Percentiles rank a stretch among this genome's conserved stretches.
Conservation (phyloP, 2,888 invertebrate species). For the Sclerodermus sp. region DNA sequence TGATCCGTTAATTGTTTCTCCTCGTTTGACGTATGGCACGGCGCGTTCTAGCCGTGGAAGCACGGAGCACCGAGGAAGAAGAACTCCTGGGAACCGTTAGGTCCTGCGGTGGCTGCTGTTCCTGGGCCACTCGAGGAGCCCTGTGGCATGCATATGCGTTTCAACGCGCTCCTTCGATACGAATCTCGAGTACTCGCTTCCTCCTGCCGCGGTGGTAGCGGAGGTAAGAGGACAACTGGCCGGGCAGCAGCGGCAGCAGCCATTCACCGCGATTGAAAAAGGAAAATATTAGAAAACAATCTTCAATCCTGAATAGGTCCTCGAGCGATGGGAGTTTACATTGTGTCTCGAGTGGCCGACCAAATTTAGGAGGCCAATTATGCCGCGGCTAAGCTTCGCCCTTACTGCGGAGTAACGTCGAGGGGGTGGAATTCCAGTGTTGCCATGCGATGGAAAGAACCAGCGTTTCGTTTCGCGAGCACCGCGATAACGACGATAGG, state of each 20-base stretch:
- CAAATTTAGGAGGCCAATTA: conserved; percentile 2
- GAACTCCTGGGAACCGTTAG: neutral
- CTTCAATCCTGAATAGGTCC: neutral
- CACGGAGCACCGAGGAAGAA: neutral
- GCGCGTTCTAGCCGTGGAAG: neutral
- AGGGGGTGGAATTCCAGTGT: no score
- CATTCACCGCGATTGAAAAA: neutral
- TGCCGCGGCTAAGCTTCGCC: neutral
- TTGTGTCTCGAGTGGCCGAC: conserved; percentile 3
- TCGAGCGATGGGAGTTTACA: neutral
- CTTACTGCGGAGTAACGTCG: neutral
- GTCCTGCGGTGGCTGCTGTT: neutral
- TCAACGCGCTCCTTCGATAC: neutral
- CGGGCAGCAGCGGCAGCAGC: neutral
- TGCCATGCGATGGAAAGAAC: no score
- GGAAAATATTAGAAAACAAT: conserved; percentile 6
- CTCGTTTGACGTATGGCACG: no score
- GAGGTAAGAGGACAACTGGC: neutral
- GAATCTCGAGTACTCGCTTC: conserved; percentile 1
- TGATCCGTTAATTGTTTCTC: no score
- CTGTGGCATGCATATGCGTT: neutral
- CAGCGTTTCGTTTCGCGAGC: no score
- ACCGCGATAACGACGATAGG: no score
- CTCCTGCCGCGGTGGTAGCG: neutral
- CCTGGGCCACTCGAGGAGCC: neutral